These are phyloP conservation scores for Orestias chungarensis DNA, from an alignment of 2,797 vertebrate species.

Conservation along the genomic window DNA sequence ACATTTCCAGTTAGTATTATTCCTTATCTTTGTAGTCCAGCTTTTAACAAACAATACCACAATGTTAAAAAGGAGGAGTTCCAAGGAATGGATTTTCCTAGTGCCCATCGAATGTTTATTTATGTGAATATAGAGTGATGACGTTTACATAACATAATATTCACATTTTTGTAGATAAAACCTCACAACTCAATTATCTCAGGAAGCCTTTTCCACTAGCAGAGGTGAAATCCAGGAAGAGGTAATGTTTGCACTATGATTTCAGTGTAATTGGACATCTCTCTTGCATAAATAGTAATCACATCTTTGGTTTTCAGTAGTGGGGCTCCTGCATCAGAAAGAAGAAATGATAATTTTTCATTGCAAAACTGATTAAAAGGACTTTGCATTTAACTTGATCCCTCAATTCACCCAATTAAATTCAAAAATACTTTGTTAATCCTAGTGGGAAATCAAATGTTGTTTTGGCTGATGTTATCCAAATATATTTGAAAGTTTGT, in stretches of 20 bases:
- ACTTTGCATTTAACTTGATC: conserved; percentile 39
- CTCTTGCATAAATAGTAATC: conserved; percentile 74
- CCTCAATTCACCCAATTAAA: too few relatives aligned
- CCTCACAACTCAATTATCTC: conserved; percentile 64
- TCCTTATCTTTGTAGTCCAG: conserved; percentile 32
- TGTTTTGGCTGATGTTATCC: too few relatives aligned
- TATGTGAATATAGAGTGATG: conserved; percentile 52
- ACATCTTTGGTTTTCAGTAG: conserved; percentile 68
- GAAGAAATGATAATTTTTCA: conserved; percentile 60
- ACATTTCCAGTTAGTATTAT: conserved; percentile 30
- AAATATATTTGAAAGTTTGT: too few relatives aligned
- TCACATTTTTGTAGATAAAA: conserved; percentile 57
- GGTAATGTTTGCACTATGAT: conserved; percentile 78
- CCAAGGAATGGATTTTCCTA: not conserved
- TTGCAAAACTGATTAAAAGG: conserved; percentile 63
- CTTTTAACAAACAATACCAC: conserved; percentile 24
- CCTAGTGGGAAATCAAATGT: too few relatives aligned
- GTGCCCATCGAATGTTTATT: conserved; percentile 21
- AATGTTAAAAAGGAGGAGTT: conserved; percentile 5
- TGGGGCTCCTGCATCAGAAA: conserved; percentile 62
- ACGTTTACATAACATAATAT: conserved; percentile 48
- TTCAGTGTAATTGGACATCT: conserved; percentile 77
- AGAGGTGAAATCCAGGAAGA: conserved; percentile 72
- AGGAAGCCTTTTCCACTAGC: conserved; percentile 59
- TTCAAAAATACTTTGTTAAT: too few relatives aligned